These are phyloP conservation scores for Enteromius radiatus DNA, from an alignment of 2,797 vertebrate species.

Conservation along the genomic window DNA sequence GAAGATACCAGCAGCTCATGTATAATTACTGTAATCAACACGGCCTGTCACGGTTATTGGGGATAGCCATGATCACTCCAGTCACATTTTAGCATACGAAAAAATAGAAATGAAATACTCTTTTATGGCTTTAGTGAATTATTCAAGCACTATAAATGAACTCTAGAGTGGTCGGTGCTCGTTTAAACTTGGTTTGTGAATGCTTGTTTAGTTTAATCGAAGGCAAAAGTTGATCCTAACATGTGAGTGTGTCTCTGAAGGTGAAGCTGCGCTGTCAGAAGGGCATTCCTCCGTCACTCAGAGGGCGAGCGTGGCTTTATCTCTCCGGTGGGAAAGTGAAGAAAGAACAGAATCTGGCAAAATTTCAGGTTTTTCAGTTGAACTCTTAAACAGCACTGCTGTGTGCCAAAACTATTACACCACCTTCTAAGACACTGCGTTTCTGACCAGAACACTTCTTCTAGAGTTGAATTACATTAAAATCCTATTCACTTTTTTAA, in stretches of 20 bases:
- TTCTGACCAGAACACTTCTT: no score
- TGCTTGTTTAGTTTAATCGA: background rate
- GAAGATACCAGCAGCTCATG: background rate
- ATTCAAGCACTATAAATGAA: background rate
- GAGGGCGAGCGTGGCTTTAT: slow-evolving; percentile 96
- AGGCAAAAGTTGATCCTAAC: background rate
- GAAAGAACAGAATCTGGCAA: slow-evolving; percentile 86
- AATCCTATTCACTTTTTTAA: background rate
- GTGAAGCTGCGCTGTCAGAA: slow-evolving; percentile 95
- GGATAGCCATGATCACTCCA: background rate
- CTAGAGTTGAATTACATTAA: background rate
- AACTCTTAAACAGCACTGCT: background rate
- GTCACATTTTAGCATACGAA: background rate
- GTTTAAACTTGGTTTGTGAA: background rate
- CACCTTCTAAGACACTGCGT: background rate
- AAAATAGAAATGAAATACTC: background rate
- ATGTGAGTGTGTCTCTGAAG: slow-evolving; percentile 72
- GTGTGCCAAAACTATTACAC: background rate
- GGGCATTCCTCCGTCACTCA: slow-evolving; percentile 92
- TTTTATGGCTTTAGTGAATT: background rate
- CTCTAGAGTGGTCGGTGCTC: background rate
- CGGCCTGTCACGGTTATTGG: background rate
- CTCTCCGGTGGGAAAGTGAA: slow-evolving; percentile 93
- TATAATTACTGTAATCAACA: background rate
- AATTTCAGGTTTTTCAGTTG: slow-evolving; percentile 73